A percentile compares a stretch with the other conserved stretches of the same genome.
Evolutionary conservation across 1,140 invertebrate species (phyloP).

Genomic region (Scaptomyza montana): DNA sequence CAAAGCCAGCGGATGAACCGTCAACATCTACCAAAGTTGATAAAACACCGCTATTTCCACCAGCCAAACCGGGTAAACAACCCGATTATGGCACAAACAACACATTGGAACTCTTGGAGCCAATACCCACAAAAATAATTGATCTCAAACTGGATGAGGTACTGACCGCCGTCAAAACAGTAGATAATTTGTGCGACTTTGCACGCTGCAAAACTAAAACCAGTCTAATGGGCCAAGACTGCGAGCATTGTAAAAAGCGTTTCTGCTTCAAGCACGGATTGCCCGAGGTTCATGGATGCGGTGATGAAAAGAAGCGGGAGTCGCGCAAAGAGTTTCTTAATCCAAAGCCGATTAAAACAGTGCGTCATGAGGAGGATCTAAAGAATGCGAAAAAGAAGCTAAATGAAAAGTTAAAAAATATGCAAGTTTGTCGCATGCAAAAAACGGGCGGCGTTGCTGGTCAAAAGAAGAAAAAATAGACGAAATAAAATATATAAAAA

Average conservation of each 20-base stretch:
- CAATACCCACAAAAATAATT: conserved; percentile 72
- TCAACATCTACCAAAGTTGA: conserved; percentile 30
- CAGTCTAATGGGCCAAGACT: conserved; percentile 79
- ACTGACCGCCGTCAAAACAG: conserved; percentile 73
- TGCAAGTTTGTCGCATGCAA: conserved; percentile 74
- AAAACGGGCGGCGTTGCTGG: conserved; percentile 45
- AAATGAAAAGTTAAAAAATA: conserved; percentile 77
- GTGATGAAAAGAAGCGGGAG: conserved; percentile 66
- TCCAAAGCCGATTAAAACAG: conserved; percentile 71
- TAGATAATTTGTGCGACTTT: conserved; percentile 77
- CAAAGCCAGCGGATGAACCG: conserved; percentile 18
- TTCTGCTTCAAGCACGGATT: conserved; percentile 81
- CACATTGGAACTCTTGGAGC: conserved; percentile 73
- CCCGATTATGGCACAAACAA: conserved; percentile 77
- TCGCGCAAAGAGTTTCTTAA: conserved; percentile 78
- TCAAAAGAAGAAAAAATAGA: conserved; percentile 65
- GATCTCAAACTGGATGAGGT: conserved; percentile 78
- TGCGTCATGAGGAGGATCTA: conserved; percentile 70
- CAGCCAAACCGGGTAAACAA: conserved; percentile 58
- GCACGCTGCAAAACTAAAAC: conserved; percentile 76
- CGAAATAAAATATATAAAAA: neutral
- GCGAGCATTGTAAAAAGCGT: conserved; percentile 67
- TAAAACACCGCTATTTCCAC: conserved; percentile 61
- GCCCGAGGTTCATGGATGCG: conserved; percentile 81
- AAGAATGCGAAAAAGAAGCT: conserved; percentile 75